Base-by-base conservation (phyloP, 2,888 invertebrate species). In the Cephus rjabovi region DNA sequence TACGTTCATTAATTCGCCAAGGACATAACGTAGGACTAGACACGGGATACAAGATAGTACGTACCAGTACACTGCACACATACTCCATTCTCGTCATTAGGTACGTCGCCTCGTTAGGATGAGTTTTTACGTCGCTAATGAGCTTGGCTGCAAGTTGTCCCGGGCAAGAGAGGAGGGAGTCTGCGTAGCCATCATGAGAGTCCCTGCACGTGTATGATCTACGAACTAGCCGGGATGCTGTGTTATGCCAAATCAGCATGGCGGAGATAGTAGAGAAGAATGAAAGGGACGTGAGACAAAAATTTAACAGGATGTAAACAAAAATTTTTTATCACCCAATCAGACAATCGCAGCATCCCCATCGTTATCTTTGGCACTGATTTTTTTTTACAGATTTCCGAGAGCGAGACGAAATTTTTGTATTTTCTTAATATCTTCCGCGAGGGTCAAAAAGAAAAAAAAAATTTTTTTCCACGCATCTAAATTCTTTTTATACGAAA, bases 121-220 rank as follows among this genome's bases (percentile, higher is more conserved):
- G 86, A 88, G 84, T 85, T 88, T 87, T 88, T 87, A 83, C 86
- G 82, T 81, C 81, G 83, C 88, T 90, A 89, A 90, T 87, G 88
- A 88, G 89, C 81, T 77, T 69, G 73, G 75, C 75, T 73, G 73
- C 77, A 75, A 74, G 76, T 71, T 71, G 35, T 76, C 71, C 76
- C 31, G 68, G 23, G 56, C 56, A 56, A 11, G 31, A 73, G 37
- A 34, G 34, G 31, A 73, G 37, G 40, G 31, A 35, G 69, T 31
- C 75, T 70, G 78, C 56, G 56, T 12, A 30, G 75, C 37, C 75
- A 73, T 71, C 76, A 76, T 73, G 76, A 76, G 9, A 76, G 9
- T 56, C 56, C 56, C 56, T 9, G 56, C 23, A 56, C 56, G 56
- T 56, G 56, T 56, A 56, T 56, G 56, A 56, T 23, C 23, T 56